These are phyloP conservation scores for Anoura caudifer DNA, from an alignment of 2,113 vertebrate genomes.

Conservation along the genomic window DNA sequence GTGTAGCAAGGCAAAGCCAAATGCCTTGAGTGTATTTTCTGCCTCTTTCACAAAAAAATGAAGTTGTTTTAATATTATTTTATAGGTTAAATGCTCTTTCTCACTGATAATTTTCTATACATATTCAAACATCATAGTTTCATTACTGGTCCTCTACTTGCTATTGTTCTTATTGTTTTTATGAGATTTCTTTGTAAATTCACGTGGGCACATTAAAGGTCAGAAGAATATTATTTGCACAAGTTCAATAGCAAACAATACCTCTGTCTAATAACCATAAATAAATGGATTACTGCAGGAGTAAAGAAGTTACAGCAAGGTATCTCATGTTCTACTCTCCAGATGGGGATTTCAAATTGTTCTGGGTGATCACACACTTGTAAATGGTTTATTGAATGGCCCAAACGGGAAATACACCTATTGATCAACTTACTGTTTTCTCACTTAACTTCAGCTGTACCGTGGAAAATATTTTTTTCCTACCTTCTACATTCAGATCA, in stretches of 20 bases:
- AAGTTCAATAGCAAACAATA: background rate
- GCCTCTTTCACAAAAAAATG: background rate
- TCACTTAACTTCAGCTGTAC: background rate
- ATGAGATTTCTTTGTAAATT: background rate
- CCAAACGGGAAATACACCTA: background rate
- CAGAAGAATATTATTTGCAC: background rate
- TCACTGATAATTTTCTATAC: background rate
- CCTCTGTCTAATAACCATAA: constrained; percentile 7
- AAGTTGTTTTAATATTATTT: constrained; percentile 5
- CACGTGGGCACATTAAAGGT: background rate
- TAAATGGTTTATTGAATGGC: background rate
- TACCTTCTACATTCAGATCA: background rate
- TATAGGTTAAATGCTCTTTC: background rate
- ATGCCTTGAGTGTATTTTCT: background rate
- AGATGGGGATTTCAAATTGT: background rate
- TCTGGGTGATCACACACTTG: background rate
- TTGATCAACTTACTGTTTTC: background rate
- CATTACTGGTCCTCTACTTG: background rate
- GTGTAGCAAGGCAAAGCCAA: background rate
- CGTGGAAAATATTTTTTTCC: background rate
- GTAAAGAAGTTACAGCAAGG: background rate
- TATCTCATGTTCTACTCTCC: background rate
- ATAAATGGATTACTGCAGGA: background rate
- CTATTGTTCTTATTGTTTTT: background rate
- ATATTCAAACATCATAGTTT: background rate